Conservation (phyloP, 2,888 invertebrate species). For the Dromius quadrimaculatus region DNA sequence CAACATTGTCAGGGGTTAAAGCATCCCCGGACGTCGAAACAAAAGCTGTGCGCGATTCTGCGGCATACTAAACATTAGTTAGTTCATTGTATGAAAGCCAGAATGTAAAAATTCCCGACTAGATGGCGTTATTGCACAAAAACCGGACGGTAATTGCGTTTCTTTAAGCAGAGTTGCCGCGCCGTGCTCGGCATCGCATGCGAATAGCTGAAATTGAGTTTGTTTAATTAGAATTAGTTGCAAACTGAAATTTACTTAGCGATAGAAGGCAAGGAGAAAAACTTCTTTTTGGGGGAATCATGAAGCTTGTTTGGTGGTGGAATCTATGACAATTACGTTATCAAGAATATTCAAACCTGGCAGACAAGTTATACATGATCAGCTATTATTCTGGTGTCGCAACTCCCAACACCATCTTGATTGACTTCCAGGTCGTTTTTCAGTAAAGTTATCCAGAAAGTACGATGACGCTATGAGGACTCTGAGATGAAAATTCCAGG, state of each 20-base stretch:
- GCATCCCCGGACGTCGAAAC: constrained; percentile 5
- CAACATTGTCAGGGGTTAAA: neutral
- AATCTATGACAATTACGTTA: no score
- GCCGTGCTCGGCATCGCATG: constrained; percentile 30
- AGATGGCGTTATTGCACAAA: constrained; percentile 43
- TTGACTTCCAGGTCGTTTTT: no score
- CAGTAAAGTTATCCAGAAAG: no score
- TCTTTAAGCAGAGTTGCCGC: constrained; percentile 31
- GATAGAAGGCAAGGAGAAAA: constrained; percentile 31
- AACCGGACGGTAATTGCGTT: constrained; percentile 43
- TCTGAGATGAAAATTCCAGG: no score
- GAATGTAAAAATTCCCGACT: constrained; percentile 39
- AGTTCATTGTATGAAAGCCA: constrained; percentile 37
- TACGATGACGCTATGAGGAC: no score
- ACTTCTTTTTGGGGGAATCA: no score
- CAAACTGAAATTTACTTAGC: constrained; percentile 42
- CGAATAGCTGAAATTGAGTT: constrained; percentile 39
- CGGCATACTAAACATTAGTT: constrained; percentile 50
- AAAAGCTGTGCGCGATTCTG: constrained; percentile 26
- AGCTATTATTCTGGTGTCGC: no score
- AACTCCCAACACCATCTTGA: no score
- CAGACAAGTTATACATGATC: no score
- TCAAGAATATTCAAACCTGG: no score
- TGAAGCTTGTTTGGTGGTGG: no score
- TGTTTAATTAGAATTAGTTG: constrained; percentile 45